Evolutionary conservation across 2,797 vertebrate genomes (phyloP).

Genomic region (Threskiornis aethiopicus): DNA sequence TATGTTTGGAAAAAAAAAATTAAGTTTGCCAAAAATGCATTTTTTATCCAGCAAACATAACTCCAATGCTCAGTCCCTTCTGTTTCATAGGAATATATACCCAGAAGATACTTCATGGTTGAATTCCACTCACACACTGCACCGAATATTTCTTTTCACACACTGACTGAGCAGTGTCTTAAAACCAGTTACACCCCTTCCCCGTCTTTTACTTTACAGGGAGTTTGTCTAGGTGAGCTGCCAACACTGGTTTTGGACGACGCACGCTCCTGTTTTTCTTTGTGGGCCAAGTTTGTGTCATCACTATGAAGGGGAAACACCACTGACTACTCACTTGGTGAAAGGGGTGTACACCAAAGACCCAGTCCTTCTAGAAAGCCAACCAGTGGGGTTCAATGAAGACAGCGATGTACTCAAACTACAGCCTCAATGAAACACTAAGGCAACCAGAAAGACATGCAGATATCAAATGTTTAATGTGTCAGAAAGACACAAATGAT

Average conservation of each 20-base stretch:
- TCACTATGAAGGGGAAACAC: background rate
- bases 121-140: background rate
- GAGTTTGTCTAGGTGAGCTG: background rate
- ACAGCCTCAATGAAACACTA: background rate
- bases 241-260: background rate
- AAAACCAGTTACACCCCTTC: background rate
- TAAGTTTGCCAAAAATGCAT: background rate
- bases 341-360: fast-evolving
- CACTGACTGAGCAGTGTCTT: background rate
- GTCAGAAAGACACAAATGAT: background rate
- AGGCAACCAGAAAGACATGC: background rate
- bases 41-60: background rate
- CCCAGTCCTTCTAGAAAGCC: background rate
- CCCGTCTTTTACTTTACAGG: background rate
- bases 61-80: background rate
- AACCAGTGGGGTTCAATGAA: background rate
- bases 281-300: fast-evolving
- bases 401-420: background rate
- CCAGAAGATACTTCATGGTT: background rate
- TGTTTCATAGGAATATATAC: background rate
- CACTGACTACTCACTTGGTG: background rate
- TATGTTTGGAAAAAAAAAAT: background rate
- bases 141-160: background rate
- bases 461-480: background rate
- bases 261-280: fast-evolving